These are phyloP conservation scores for Lutraria rhynchaena DNA, from an alignment of 1,140 invertebrate genomes.

Conservation along the genomic window DNA sequence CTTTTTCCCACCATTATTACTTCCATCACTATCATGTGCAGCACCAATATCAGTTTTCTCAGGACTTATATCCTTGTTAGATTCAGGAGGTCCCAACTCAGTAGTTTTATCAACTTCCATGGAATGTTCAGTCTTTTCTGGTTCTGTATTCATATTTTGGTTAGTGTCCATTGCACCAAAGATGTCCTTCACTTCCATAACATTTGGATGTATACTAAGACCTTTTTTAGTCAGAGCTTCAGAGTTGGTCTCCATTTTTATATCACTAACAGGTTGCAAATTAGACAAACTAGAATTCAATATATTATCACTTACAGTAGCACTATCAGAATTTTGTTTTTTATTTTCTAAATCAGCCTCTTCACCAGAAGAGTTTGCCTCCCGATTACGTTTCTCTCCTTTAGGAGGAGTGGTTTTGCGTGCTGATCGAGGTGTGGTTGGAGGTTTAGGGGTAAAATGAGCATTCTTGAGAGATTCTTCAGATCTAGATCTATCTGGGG, in stretches of 20 bases:
- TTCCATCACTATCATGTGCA: not conserved
- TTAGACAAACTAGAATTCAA: constrained; percentile 49
- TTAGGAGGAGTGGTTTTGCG: constrained; percentile 62
- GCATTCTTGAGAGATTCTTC: constrained; percentile 71
- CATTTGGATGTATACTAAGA: constrained; percentile 42
- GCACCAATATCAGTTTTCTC: not conserved
- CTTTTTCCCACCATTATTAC: not conserved
- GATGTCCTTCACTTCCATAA: constrained; percentile 40
- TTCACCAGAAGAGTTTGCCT: constrained; percentile 69
- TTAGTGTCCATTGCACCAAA: constrained; percentile 3
- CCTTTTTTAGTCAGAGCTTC: constrained; percentile 32
- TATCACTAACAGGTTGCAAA: constrained; percentile 25
- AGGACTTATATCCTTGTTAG: not conserved
- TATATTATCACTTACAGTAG: constrained; percentile 49
- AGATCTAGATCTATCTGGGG: constrained; percentile 64
- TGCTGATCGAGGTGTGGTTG: constrained; percentile 69
- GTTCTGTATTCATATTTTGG: constrained; percentile 56
- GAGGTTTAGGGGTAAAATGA: constrained; percentile 75
- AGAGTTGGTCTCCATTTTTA: constrained; percentile 29
- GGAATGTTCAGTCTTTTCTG: not conserved
- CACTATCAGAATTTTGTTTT: constrained; percentile 61
- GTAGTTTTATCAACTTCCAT: not conserved
- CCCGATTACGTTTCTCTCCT: constrained; percentile 72
- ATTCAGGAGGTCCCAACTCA: too few species aligned
- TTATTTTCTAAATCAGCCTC: constrained; percentile 66